Conservation (phyloP, 2,888 invertebrate genomes). For the Ctenicera cuprea region DNA sequence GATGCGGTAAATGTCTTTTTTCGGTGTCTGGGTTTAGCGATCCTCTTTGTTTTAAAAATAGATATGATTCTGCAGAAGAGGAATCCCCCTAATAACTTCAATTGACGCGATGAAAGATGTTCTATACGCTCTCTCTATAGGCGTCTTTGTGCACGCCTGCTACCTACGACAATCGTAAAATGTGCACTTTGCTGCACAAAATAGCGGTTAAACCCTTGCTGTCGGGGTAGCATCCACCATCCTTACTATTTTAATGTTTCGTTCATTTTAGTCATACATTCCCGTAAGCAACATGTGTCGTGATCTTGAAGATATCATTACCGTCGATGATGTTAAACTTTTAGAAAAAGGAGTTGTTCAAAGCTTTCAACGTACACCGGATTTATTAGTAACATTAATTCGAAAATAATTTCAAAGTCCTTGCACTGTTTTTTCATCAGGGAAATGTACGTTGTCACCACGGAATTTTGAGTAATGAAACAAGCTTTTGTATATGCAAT, state of each 20-base stretch:
- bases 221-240: too few species aligned
- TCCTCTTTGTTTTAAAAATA: too few species aligned
- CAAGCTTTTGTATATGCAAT: conserved; percentile 70
- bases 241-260: conserved; percentile 1
- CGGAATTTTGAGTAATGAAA: conserved; percentile 65
- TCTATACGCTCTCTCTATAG: too few species aligned
- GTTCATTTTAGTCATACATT: conserved; percentile 66
- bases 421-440: background rate
- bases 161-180: too few species aligned
- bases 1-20: too few species aligned
- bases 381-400: conserved; percentile 23
- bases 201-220: too few species aligned
- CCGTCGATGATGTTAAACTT: conserved; percentile 62
- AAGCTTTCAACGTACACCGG: conserved; percentile 34
- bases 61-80: too few species aligned
- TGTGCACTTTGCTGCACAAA: too few species aligned
- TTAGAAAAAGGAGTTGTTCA: conserved; percentile 58
- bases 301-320: conserved; percentile 67
- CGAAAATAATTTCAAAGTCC: background rate
- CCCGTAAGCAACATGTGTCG: conserved; percentile 70
- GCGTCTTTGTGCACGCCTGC: too few species aligned
- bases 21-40: too few species aligned
- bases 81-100: too few species aligned
- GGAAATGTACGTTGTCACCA: conserved; percentile 69
- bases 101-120: too few species aligned